Conservation (phyloP, 2,797 vertebrate species). For the Myripristis murdjan region DNA sequence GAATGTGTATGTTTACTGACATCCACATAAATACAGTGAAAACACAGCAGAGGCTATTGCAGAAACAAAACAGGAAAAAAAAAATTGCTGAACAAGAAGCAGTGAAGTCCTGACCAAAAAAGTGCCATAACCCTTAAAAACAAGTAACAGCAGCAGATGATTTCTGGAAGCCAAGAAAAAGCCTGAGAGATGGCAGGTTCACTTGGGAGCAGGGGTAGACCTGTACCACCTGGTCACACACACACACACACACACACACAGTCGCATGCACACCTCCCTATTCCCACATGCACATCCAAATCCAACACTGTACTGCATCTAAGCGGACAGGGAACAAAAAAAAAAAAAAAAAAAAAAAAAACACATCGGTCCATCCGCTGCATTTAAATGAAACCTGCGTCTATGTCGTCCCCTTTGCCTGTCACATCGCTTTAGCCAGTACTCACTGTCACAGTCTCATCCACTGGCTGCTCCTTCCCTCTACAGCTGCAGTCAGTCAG, state of each 20-base stretch:
- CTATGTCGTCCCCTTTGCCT: slow-evolving; percentile 26
- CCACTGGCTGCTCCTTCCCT: slow-evolving; percentile 73
- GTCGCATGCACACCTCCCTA: slow-evolving; percentile 30
- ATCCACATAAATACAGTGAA: slow-evolving; percentile 30
- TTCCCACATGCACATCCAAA: slow-evolving; percentile 42
- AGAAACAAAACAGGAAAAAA: slow-evolving; percentile 26
- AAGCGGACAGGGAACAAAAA: slow-evolving; percentile 59
- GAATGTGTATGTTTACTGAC: slow-evolving; percentile 62
- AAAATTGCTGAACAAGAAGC: slow-evolving; percentile 39
- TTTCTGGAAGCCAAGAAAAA: slow-evolving; percentile 53
- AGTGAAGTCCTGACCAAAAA: slow-evolving; percentile 62
- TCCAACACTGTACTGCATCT: slow-evolving; percentile 57
- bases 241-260: slow-evolving; percentile 16
- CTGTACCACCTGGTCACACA: slow-evolving; percentile 54
- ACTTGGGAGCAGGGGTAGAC: slow-evolving; percentile 70
- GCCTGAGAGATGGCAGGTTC: slow-evolving; percentile 52
- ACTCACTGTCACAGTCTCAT: slow-evolving; percentile 80
- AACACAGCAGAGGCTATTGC: slow-evolving; percentile 32
- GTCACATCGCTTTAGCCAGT: slow-evolving; percentile 48
- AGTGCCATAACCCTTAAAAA: slow-evolving; percentile 45
- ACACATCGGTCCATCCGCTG: slow-evolving; percentile 35
- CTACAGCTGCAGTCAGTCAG: slow-evolving; percentile 81
- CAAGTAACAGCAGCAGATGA: slow-evolving; percentile 16
- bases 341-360: no score
- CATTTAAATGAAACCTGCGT: slow-evolving; percentile 32